Base-by-base conservation (phyloP, 2,888 invertebrate genomes). In the Sialis fuliginosa region DNA sequence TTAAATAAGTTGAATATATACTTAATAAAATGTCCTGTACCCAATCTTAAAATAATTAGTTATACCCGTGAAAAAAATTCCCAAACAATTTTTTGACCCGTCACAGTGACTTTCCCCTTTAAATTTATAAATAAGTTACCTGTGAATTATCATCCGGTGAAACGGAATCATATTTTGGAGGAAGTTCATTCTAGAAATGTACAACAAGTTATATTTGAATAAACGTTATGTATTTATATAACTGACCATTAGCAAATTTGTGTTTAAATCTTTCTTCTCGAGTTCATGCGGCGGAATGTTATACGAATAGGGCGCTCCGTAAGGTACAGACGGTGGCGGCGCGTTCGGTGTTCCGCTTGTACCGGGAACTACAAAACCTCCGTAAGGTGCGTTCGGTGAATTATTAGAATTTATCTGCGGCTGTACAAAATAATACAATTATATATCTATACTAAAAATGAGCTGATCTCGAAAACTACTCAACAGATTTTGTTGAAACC, bases 141-240 rank as follows among this genome's bases (percentile, higher is more conserved):
- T 80, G 74, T 54, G 74, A 68, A 60, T 77, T 77, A 55, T 75
- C 72, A 66, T 82, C 80, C 58, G 83, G 82, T 58, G 78, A 77
- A 57, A 80, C 76, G 65, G 79, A 77, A 67, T 72, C 75, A 63
- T 80, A 77, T 58, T 78, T 74, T 55, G 80, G 74, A 51, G 75
- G 78, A 54, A 76, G 70, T 68, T 74, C 74, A 63, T 75, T 79
- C 57, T 80, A 22, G 44, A 39, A 45, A 6, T 2, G 44, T 39
- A 48, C 1, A 4, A 22, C 2, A 45, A 1, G 6, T 12, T 10
- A 2, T 13, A 37, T 39, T 10, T 10, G 51, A 52, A 50, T 9
- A 22, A 32, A 42, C 22, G n/a, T 45, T 45, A 22, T 2, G n/a
- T n/a, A n/a, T n/a, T n/a, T n/a, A 22, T 22, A 33, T 5, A 44